Evolutionary conservation across 2,797 vertebrate genomes (phyloP).

Genomic region (Hypotaenidia philippensis): DNA sequence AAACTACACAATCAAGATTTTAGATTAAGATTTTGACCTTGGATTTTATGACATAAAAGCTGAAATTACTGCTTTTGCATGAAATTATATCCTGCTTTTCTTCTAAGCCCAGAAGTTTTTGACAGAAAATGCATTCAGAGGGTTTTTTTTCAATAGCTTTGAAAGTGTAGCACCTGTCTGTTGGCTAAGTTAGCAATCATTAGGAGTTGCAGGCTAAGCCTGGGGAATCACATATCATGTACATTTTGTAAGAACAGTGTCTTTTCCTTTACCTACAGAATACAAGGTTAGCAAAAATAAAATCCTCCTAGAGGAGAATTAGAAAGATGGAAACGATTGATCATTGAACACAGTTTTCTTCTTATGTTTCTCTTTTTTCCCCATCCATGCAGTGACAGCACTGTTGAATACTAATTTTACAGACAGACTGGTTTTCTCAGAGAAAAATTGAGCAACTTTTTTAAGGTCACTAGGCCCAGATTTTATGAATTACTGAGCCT

Average conservation of each 20-base stretch:
- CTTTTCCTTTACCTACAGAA: background rate
- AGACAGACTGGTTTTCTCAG: background rate
- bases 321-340: background rate
- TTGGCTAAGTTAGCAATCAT: background rate
- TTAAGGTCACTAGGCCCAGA: background rate
- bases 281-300: background rate
- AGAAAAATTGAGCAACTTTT: background rate
- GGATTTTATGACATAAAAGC: background rate
- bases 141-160: background rate
- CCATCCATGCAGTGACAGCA: background rate
- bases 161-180: background rate
- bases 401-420: background rate
- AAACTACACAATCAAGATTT: background rate
- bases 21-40: slow-evolving; percentile 4
- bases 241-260: background rate
- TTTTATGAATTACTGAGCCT: background rate
- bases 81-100: background rate
- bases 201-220: background rate
- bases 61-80: slow-evolving; percentile 14
- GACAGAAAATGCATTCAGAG: slow-evolving; percentile 9
- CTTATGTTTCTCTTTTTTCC: background rate
- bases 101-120: background rate
- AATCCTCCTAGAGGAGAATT: background rate
- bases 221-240: background rate
- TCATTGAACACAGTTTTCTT: background rate